Conservation (phyloP, 2,113 vertebrate genomes). For the Isichthys henryi region DNA sequence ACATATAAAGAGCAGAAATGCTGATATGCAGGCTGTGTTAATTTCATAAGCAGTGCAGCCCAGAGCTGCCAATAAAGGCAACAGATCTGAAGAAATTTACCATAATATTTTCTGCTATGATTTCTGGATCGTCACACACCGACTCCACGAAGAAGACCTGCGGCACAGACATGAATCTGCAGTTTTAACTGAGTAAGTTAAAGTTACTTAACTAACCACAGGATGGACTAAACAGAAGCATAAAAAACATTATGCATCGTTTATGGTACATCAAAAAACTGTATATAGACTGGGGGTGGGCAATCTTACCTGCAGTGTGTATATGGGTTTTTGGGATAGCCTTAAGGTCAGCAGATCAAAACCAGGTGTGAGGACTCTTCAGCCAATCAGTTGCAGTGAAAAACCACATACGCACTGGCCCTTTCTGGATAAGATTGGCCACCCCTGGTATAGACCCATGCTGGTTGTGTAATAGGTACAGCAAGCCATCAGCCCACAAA, state of each 20-base stretch:
- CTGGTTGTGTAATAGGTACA: background rate
- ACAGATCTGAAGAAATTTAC: conserved; percentile 45
- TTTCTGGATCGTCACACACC: conserved; percentile 73
- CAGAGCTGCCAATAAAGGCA: background rate
- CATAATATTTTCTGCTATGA: conserved; percentile 78
- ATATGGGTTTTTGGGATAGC: background rate
- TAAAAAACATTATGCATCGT: background rate
- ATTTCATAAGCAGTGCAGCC: background rate
- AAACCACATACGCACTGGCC: background rate
- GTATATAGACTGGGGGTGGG: background rate
- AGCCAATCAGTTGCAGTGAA: background rate
- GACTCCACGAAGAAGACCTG: conserved; percentile 87
- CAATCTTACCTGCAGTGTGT: background rate
- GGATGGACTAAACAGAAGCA: background rate
- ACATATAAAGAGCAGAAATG: background rate
- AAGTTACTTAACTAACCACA: background rate
- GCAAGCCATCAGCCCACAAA: background rate
- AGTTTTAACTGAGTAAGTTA: background rate
- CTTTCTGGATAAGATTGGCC: background rate
- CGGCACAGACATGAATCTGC: background rate
- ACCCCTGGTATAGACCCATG: background rate
- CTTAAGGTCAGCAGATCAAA: background rate
- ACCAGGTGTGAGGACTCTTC: background rate
- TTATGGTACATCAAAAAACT: background rate
- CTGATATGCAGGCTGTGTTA: background rate